Evolutionary conservation across 2,797 vertebrate species (phyloP), one percentile per base, ranked within the genome.

Genomic region (Neosalanx taihuensis): DNA sequence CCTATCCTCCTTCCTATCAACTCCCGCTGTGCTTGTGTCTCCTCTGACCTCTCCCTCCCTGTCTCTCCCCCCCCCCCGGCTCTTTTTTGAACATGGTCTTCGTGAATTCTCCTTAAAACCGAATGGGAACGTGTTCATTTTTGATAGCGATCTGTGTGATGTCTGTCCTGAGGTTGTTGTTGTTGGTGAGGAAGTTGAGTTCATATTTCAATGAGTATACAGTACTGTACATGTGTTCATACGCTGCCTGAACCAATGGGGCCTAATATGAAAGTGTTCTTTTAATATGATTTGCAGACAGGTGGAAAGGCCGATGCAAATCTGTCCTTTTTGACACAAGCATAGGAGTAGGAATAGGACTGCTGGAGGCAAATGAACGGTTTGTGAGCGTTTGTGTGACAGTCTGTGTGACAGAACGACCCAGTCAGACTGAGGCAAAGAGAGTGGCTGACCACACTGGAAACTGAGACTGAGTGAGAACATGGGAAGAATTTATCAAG

Each of bases 331-430:
- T 23, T 72, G n/a, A 57, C 1, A 26, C 23, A 26, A 26, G 23
- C 1, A 26, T 26, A 26, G 23, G 23, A 26, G 23, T 26, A 26
- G 0, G 15, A 62, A 31, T 26, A 33, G 5, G 26, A 71, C 41
- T 72, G 64, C 72, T 70, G 67, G 20, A 82, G 63, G 70, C 63
- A 84, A 78, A 81, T 79, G 35, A 79, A 60, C 70, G 64, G 17
- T 6, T 12, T 15, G 49, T 9, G 37, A 46, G 2, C 0, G 41
- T 46, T 3, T 46, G 41, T 46, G 41, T 46, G 41, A 46, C 41
- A 13, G 41, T 41, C 2, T 41, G 37, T 46, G 41, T 46, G 18
- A 76, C 72, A 67, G 17, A 17, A 59, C 23, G 31, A 35, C 26
- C 66, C 66, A 56, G 66, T 56, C n/a, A 67, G 26, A 67, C 49